Conservation (phyloP, 2,113 vertebrate genomes). For the Euleptes europaea region DNA sequence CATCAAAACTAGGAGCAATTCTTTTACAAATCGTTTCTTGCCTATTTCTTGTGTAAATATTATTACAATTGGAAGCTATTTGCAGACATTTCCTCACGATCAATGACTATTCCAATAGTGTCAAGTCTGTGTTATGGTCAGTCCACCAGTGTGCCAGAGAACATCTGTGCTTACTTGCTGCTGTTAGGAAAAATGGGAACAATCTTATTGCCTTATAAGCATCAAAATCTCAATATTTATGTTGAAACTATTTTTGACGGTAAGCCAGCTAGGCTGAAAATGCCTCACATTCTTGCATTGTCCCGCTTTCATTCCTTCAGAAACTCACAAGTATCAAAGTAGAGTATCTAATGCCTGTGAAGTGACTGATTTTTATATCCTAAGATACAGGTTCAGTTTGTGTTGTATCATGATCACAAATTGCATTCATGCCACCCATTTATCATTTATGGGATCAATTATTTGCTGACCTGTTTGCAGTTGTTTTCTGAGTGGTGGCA, state of each 20-base stretch:
- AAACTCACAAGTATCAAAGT: constrained; percentile 11
- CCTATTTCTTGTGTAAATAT: constrained; percentile 38
- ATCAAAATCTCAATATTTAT: constrained; percentile 69
- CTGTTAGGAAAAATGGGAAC: constrained; percentile 62
- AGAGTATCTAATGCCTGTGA: constrained; percentile 2
- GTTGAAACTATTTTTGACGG: constrained; percentile 65
- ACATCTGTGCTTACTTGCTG: constrained; percentile 68
- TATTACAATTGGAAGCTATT: constrained; percentile 54
- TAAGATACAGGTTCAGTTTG: not conserved
- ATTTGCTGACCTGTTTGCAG: too few relatives aligned
- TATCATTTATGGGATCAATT: too few relatives aligned
- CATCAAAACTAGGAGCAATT: not conserved
- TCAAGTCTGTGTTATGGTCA: constrained; percentile 41
- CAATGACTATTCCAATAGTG: constrained; percentile 65
- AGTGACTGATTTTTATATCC: constrained; percentile 36
- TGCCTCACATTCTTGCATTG: constrained; percentile 54
- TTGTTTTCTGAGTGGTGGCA: too few relatives aligned
- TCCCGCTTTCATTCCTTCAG: constrained; percentile 43
- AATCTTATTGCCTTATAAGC: constrained; percentile 57
- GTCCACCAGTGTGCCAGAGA: constrained; percentile 54
- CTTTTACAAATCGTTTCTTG: constrained; percentile 1
- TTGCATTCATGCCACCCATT: too few relatives aligned
- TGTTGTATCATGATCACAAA: too few relatives aligned
- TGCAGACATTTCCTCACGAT: constrained; percentile 49
- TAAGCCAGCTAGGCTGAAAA: constrained; percentile 64